Conservation (phyloP, 2,888 invertebrate species). For the Octonoba sinensis region DNA sequence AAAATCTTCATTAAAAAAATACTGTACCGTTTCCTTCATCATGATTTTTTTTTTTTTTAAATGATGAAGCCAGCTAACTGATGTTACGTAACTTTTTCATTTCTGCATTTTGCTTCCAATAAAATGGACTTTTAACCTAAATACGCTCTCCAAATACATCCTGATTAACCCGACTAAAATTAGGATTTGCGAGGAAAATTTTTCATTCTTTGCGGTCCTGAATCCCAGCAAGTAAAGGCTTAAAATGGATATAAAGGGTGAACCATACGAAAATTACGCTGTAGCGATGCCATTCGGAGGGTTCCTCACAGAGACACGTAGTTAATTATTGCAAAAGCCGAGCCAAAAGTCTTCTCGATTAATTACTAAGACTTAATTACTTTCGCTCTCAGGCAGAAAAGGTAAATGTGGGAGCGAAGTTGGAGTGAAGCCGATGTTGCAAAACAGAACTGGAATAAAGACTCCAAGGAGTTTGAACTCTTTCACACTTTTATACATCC, state of each 20-base stretch:
- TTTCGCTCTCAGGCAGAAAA: constrained; percentile 9
- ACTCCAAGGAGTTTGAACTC: constrained; percentile 3
- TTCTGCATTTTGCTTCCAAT: too few species aligned
- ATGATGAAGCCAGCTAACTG: too few species aligned
- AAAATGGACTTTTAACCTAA: too few species aligned
- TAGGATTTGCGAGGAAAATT: too few species aligned
- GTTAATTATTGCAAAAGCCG: constrained; percentile 50
- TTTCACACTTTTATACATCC: not conserved
- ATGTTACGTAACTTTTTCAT: too few species aligned
- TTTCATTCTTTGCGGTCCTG: too few species aligned
- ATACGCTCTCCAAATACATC: too few species aligned
- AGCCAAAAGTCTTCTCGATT: constrained; percentile 48
- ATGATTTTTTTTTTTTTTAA: too few species aligned
- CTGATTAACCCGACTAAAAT: too few species aligned
- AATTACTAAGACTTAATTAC: constrained; percentile 55
- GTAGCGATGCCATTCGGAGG: not conserved
- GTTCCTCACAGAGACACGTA: constrained; percentile 28
- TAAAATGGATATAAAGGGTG: not conserved
- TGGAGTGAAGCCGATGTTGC: not conserved
- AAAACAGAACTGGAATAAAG: not conserved
- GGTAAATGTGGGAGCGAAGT: too few species aligned
- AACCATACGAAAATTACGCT: not conserved
- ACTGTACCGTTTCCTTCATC: too few species aligned
- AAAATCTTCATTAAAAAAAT: too few species aligned
- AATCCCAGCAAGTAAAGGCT: not conserved